Base-by-base conservation (phyloP, 2,888 invertebrate genomes). In the Chrysotoxum bicinctum region DNA sequence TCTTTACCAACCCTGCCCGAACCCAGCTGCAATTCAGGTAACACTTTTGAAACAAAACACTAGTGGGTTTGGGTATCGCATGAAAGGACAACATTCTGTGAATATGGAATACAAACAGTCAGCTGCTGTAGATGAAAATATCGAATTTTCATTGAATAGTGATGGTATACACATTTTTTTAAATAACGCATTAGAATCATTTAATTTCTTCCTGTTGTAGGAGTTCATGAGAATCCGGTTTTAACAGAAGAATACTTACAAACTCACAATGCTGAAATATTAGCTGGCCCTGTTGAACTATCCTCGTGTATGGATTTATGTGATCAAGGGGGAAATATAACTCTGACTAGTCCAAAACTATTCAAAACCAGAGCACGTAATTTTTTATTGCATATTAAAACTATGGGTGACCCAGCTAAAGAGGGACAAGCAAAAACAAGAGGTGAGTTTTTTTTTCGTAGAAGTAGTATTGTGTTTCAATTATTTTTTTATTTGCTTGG, bases 211-310 rank as follows among this genome's bases (percentile, higher is more conserved):
- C 32, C 43, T 64, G 35, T 64, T 82, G 21, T 75, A 91, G 91
- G 90, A 80, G 88, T 89, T 66, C 90, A 90, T 87, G 96, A 96
- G 87, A 97, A 96, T 92, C 96, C 96, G 0, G 96, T 96, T 0
- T 94, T 95, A 52, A 95, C 95, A 19, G 95, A 94, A 87, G 96
- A 97, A 91, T 98, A 97, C 91, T 93, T 97, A 62, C 95, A 96
- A 88, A 95, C 96, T 7, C 97, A 98, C 90, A 97, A 98, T 90
- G 97, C 97, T 0, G 97, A 98, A 90, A 96, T 98, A 80, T 92
- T 98, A 54, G 98, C 97, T 14, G 98, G 98, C 0, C 98, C 98
- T 1, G 93, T 98, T 58, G 94, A 96, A 89, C 92, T 98, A 19
- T 94, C 96, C 4, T 94, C 96, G 0, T 96, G 96, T 87, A 93